These are phyloP conservation scores for Ptychoptera contaminata DNA, from an alignment of 2,888 invertebrate genomes.

Conservation along the genomic window DNA sequence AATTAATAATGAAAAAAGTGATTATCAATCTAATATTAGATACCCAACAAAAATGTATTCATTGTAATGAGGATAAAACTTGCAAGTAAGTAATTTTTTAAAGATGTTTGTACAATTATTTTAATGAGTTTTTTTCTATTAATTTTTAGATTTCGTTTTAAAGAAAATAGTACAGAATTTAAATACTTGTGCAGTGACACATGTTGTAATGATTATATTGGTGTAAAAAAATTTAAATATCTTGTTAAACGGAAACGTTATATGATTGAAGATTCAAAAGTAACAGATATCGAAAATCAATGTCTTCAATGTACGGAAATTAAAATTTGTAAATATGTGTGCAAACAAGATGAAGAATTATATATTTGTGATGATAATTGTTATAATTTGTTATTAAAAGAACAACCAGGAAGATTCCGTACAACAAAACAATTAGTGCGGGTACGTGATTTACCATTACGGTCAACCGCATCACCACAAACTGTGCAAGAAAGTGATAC, in stretches of 20 bases:
- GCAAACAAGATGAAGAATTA: conserved; percentile 32
- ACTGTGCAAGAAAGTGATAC: conserved; percentile 16
- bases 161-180: conserved; percentile 32
- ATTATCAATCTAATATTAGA: conserved; percentile 25
- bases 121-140: no score
- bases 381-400: conserved; percentile 33
- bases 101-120: no score
- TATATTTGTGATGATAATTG: conserved; percentile 42
- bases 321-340: conserved; percentile 33
- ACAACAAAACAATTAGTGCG: conserved; percentile 24
- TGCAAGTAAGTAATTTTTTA: conserved; percentile 18
- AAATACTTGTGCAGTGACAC: conserved; percentile 36
- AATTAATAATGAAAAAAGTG: conserved; percentile 19
- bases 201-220: conserved; percentile 39
- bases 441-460: conserved; percentile 21
- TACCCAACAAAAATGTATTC: conserved; percentile 18
- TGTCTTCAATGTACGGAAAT: conserved; percentile 37
- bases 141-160: conserved; percentile 15
- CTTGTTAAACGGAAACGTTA: conserved; percentile 37
- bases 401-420: conserved; percentile 27
- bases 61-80: conserved; percentile 20
- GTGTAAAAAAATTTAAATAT: conserved; percentile 38
- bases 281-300: conserved; percentile 15
- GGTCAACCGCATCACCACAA: conserved; percentile 15
- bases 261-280: conserved; percentile 29